phyloP scores from a whole-genome alignment of 2,797 vertebrate species.

The Catamblyrhynchus diadema region DNA sequence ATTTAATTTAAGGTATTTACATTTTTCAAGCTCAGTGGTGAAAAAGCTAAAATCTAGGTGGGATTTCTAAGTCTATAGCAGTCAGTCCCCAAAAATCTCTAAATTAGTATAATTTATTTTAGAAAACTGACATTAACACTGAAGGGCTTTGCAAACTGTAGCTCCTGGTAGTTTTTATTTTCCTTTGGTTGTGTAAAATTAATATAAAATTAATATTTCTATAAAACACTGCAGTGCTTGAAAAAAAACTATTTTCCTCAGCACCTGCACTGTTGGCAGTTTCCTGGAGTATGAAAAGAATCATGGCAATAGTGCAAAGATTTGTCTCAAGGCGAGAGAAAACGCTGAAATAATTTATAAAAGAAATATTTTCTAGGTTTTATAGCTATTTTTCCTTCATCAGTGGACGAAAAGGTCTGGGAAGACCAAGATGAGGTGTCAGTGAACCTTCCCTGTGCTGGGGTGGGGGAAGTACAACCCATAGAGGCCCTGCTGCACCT shows the following conservation, averaged over 20 bases:
- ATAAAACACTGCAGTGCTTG: background rate
- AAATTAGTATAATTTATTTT: background rate
- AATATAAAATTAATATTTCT: background rate
- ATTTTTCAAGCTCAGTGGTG: background rate
- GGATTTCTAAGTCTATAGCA: background rate
- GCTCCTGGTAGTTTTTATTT: background rate
- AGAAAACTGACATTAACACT: conserved; percentile 16
- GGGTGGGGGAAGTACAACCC: conserved; percentile 58
- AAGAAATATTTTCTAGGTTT: background rate
- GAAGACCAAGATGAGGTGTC: background rate
- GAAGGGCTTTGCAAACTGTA: background rate
- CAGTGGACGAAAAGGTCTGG: background rate
- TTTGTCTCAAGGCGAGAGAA: background rate
- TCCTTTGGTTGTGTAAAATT: background rate
- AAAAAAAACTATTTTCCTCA: background rate
- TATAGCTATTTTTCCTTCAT: conserved; percentile 16
- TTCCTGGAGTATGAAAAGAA: background rate
- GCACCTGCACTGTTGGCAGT: background rate
- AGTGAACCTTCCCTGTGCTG: conserved; percentile 49
- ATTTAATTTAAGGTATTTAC: background rate
- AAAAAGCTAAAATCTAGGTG: background rate
- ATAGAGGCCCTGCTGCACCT: conserved; percentile 22
- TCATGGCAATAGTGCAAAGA: background rate
- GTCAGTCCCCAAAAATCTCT: background rate
- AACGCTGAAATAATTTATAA: conserved; percentile 16